Conservation (phyloP, 2,113 vertebrate genomes). For the Antidorcas marsupialis region DNA sequence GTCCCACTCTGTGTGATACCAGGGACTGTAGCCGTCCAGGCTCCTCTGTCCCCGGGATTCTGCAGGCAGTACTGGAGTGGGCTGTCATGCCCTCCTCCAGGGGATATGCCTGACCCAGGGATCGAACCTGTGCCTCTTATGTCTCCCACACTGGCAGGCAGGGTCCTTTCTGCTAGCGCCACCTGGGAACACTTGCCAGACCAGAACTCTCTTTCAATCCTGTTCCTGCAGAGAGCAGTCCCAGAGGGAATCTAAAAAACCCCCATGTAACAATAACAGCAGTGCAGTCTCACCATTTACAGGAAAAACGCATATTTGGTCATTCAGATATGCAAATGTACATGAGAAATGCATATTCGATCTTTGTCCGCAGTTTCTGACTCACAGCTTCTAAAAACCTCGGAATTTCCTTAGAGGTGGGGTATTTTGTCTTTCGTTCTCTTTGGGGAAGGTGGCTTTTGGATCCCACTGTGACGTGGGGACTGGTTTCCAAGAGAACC, state of each 20-base stretch:
- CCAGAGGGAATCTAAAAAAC: not conserved
- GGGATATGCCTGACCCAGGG: not conserved
- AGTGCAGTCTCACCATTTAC: not conserved
- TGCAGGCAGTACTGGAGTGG: not conserved
- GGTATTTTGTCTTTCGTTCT: not conserved
- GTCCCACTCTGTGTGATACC: not conserved
- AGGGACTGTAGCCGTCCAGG: not conserved
- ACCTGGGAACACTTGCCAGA: not conserved
- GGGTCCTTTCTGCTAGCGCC: not conserved
- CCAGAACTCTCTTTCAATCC: not conserved
- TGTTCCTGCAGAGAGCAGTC: rapidly evolving
- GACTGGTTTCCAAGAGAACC: not conserved
- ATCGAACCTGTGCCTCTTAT: not conserved
- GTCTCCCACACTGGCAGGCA: not conserved
- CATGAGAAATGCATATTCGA: not conserved
- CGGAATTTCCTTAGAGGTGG: not conserved
- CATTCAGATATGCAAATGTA: not conserved
- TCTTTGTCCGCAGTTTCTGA: not conserved
- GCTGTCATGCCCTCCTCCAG: not conserved
- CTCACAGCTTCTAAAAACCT: not conserved
- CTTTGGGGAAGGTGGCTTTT: not conserved
- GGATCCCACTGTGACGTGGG: not conserved
- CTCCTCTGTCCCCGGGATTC: not conserved
- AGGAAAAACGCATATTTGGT: not conserved
- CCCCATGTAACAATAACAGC: not conserved